Percentiles rank a stretch among this genome's conserved stretches.
Evolutionary conservation across 1,140 invertebrate species (phyloP).

Genomic region (Drosophila equinoxialis): DNA sequence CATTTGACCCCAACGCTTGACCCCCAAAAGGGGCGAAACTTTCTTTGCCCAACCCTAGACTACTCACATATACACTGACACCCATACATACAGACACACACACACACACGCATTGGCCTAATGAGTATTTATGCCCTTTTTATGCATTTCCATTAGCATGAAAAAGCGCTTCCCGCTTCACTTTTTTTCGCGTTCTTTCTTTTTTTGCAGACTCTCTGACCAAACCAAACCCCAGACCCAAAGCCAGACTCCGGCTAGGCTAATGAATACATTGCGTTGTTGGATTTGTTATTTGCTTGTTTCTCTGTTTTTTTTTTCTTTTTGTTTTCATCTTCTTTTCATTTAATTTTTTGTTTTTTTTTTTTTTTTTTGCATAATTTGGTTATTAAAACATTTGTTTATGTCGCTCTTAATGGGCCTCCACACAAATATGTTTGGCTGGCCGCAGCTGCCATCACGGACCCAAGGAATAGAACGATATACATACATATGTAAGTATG

Average conservation of each 20-base stretch:
- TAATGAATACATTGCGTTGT: slow-evolving; percentile 62
- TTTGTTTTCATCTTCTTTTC: slow-evolving; percentile 19
- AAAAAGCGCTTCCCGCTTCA: slow-evolving; percentile 30
- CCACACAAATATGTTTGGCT: slow-evolving; percentile 50
- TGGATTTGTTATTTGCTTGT: slow-evolving; percentile 20
- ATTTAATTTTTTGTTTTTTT: slow-evolving; percentile 27
- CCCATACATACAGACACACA: slow-evolving; percentile 17
- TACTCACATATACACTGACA: slow-evolving; percentile 5
- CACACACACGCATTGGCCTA: slow-evolving; percentile 37
- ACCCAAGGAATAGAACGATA: not conserved
- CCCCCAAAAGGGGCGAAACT: slow-evolving; percentile 44
- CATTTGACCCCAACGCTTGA: slow-evolving; percentile 53
- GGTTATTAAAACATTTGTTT: slow-evolving; percentile 79
- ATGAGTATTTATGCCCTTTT: slow-evolving; percentile 78
- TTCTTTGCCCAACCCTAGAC: slow-evolving; percentile 43
- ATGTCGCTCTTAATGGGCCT: slow-evolving; percentile 66
- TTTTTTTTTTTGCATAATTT: slow-evolving; percentile 72
- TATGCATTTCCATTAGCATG: slow-evolving; percentile 78
- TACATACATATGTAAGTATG: not conserved
- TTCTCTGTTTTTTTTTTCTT: slow-evolving; percentile 27
- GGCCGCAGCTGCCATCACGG: slow-evolving; percentile 11
- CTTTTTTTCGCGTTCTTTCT: slow-evolving; percentile 34
- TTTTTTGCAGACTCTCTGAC: slow-evolving; percentile 16
- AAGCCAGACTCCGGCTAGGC: slow-evolving; percentile 20
- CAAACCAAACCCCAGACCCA: not conserved